Evolutionary conservation across 2,888 invertebrate species (phyloP).

Genomic region (Pherbina coryleti): DNA sequence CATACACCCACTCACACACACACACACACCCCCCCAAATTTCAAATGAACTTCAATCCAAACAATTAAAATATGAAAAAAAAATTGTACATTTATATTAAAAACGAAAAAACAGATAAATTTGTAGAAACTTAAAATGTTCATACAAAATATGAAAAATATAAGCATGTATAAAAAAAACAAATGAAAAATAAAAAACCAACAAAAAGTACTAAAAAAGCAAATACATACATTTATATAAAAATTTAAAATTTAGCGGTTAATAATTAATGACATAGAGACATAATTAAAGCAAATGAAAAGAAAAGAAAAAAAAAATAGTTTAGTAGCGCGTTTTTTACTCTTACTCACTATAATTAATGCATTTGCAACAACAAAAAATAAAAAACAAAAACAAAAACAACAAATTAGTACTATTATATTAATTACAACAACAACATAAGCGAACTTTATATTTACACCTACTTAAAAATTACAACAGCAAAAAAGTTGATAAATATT

Average conservation of each 20-base stretch:
- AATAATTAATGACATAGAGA: background rate
- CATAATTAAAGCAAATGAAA: background rate
- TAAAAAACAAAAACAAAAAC: background rate
- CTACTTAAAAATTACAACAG: background rate
- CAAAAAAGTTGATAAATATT: background rate
- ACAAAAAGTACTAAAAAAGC: background rate
- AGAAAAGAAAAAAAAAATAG: background rate
- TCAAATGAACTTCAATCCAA: background rate
- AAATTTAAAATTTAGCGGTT: background rate
- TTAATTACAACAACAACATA: background rate
- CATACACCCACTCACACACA: conserved; percentile 33
- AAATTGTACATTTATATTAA: conserved; percentile 7
- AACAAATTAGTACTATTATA: conserved; percentile 8
- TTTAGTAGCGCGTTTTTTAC: conserved; percentile 23
- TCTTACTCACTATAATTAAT: conserved; percentile 3
- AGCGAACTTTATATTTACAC: conserved; percentile 10
- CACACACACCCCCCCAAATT: conserved; percentile 3
- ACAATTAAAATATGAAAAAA: background rate
- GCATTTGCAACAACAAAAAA: background rate
- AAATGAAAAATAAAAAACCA: background rate
- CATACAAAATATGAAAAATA: background rate
- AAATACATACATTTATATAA: conserved; percentile 1
- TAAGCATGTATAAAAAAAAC: background rate
- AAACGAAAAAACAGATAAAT: too few species aligned
- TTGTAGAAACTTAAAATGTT: background rate